Evolutionary conservation across 2,797 vertebrate genomes (phyloP).

Genomic region (Lagocephalus sceleratus): DNA sequence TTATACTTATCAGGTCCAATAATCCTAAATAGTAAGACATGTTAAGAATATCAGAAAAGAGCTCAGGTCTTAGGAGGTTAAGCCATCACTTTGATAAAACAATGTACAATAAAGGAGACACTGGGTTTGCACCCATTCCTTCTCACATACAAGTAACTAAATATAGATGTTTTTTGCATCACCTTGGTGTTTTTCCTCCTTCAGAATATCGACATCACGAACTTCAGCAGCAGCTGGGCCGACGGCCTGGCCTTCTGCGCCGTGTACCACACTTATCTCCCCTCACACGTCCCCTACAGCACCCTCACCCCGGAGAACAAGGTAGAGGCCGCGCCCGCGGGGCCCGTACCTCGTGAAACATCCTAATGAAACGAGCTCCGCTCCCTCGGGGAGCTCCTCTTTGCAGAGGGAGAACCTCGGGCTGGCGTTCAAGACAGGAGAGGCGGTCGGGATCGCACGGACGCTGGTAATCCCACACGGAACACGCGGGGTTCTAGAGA

Average conservation of each 20-base stretch:
- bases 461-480: slow-evolving; percentile 67
- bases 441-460: slow-evolving; percentile 72
- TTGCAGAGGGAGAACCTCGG: slow-evolving; percentile 78
- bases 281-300: slow-evolving; percentile 76
- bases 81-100: too few relatives aligned
- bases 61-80: too few relatives aligned
- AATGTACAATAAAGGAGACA: too few relatives aligned
- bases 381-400: not conserved
- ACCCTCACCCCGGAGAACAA: slow-evolving; percentile 75
- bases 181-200: not conserved
- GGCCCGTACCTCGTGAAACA: not conserved
- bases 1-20: too few relatives aligned
- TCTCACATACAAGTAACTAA: too few relatives aligned
- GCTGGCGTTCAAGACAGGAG: slow-evolving; percentile 80
- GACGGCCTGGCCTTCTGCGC: slow-evolving; percentile 84
- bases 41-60: too few relatives aligned
- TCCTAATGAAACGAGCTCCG: not conserved
- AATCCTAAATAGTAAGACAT: too few relatives aligned
- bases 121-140: too few relatives aligned
- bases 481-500: not conserved
- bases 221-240: slow-evolving; percentile 86
- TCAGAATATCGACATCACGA: slow-evolving; percentile 85
- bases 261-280: slow-evolving; percentile 84
- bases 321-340: slow-evolving; percentile 52
- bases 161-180: too few relatives aligned